A percentile compares a stretch with the other conserved stretches of the same genome.
Conservation (phyloP, 2,888 invertebrate species). For the Tetragonula carbonaria region DNA sequence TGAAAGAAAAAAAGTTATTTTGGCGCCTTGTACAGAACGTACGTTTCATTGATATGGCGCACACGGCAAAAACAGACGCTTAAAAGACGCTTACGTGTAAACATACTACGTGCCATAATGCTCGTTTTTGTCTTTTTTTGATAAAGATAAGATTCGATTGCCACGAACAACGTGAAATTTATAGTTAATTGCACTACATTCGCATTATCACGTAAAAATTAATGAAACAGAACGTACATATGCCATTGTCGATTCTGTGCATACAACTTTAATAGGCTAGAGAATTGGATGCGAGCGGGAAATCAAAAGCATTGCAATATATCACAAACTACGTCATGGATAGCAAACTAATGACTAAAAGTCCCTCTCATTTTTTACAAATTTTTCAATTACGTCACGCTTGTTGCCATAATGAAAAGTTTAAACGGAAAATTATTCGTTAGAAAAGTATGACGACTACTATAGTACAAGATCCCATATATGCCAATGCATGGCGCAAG, state of each 20-base stretch:
- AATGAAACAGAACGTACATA: conserved; percentile 14
- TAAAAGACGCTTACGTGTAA: conserved; percentile 74
- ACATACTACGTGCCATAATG: conserved; percentile 66
- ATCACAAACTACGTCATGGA: conserved; percentile 47
- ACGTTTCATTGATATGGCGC: conserved; percentile 49
- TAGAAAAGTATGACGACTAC: conserved; percentile 52
- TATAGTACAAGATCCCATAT: conserved; percentile 68
- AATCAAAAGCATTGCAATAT: conserved; percentile 57
- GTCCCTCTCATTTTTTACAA: conserved; percentile 58
- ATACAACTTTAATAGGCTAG: conserved; percentile 10
- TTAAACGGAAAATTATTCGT: conserved; percentile 45
- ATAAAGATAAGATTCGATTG: conserved; percentile 13
- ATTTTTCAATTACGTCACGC: conserved; percentile 21
- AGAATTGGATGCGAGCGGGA: conserved; percentile 59
- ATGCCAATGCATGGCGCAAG: conserved; percentile 71
- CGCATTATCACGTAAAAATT: background rate
- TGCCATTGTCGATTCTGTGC: conserved; percentile 20
- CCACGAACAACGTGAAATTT: conserved; percentile 21
- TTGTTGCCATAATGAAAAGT: conserved; percentile 10
- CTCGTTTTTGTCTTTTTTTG: conserved; percentile 11
- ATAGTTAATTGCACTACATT: background rate
- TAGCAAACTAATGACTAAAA: conserved; percentile 69
- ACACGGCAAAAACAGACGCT: conserved; percentile 68
- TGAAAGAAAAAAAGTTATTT: conserved; percentile 39
- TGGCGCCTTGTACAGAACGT: conserved; percentile 46